Evolutionary conservation across 2,113 vertebrate species (phyloP).

Genomic region (Tetrax tetrax): DNA sequence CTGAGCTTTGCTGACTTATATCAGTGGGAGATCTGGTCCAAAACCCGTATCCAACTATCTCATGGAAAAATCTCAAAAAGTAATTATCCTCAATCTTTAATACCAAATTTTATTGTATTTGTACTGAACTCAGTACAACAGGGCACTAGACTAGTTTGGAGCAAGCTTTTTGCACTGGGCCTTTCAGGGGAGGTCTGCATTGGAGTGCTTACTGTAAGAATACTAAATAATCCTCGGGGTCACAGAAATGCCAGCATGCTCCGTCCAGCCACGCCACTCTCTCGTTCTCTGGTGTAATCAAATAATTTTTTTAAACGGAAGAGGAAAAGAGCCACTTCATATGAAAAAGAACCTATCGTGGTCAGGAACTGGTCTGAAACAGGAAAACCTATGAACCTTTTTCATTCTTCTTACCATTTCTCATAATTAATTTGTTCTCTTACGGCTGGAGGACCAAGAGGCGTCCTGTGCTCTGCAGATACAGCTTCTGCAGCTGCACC

Average conservation of each 20-base stretch:
- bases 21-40: background rate
- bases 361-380: background rate
- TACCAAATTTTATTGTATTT: background rate
- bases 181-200: background rate
- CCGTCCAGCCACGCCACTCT: background rate
- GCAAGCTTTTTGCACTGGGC: background rate
- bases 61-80: background rate
- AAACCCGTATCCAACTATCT: background rate
- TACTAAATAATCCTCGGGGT: background rate
- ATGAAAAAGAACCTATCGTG: background rate
- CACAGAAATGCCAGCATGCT: background rate
- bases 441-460: background rate
- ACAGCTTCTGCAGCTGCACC: background rate
- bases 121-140: background rate
- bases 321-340: background rate
- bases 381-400: background rate
- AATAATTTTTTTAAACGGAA: background rate
- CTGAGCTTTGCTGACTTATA: background rate
- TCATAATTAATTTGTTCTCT: background rate
- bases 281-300: background rate
- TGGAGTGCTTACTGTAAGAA: background rate
- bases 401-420: background rate
- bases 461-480: background rate
- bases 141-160: background rate
- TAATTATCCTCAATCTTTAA: background rate